These are phyloP conservation scores for Hydroisotoma schaefferi DNA, from an alignment of 2,888 invertebrate species.

Conservation along the genomic window DNA sequence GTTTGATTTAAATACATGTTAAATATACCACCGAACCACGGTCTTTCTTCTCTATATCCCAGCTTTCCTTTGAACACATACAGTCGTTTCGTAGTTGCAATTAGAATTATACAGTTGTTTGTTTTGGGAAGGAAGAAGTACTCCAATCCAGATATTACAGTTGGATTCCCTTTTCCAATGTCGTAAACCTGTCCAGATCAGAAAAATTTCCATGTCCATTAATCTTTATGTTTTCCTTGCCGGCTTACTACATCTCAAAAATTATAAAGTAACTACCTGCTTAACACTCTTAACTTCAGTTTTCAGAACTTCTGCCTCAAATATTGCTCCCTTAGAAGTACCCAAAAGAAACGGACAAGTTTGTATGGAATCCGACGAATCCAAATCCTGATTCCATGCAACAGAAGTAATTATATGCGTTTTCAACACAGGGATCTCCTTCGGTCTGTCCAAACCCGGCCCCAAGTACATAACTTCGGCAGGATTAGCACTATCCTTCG, in stretches of 20 bases:
- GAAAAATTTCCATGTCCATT: no score
- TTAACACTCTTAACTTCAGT: slow-evolving; percentile 80
- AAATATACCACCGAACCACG: slow-evolving; percentile 74
- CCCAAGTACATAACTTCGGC: slow-evolving; percentile 76
- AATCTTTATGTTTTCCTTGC: background rate
- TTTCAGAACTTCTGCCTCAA: slow-evolving; percentile 80
- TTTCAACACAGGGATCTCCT: slow-evolving; percentile 53
- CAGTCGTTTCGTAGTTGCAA: slow-evolving; percentile 75
- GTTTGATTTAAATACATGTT: slow-evolving; percentile 62
- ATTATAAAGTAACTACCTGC: slow-evolving; percentile 60
- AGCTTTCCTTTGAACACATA: slow-evolving; percentile 80
- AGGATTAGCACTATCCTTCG: slow-evolving; percentile 59
- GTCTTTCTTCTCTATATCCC: slow-evolving; percentile 70
- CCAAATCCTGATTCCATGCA: slow-evolving; percentile 68
- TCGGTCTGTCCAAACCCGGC: slow-evolving; percentile 63
- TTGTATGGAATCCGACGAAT: slow-evolving; percentile 55
- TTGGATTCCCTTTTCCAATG: slow-evolving; percentile 70
- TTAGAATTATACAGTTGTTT: slow-evolving; percentile 75
- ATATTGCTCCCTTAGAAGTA: slow-evolving; percentile 81
- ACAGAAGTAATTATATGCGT: slow-evolving; percentile 85
- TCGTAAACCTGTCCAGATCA: slow-evolving; percentile 84
- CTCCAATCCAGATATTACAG: slow-evolving; percentile 75
- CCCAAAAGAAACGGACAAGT: slow-evolving; percentile 85
- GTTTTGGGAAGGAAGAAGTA: slow-evolving; percentile 70
- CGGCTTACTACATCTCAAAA: background rate